phyloP scores from a whole-genome alignment of 2,797 vertebrate genomes.

The Lateolabrax maculatus region DNA sequence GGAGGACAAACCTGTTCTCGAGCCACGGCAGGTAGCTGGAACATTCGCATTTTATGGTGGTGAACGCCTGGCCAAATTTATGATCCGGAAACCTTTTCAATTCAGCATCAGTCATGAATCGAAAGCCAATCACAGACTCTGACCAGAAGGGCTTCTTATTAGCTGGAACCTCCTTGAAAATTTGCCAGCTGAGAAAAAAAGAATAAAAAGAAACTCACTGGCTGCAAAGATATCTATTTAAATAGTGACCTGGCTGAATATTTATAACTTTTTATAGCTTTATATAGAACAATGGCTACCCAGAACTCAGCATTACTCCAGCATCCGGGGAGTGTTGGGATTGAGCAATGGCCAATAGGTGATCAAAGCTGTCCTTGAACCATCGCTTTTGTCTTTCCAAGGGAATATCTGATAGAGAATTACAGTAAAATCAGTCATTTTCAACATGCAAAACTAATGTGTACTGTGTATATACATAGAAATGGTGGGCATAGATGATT shows the following conservation, averaged over 20 bases:
- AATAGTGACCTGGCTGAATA: neutral
- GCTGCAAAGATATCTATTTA: accelerated
- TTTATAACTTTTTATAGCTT: neutral
- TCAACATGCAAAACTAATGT: neutral
- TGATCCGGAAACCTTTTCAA: conserved; percentile 89
- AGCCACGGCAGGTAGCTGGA: conserved; percentile 91
- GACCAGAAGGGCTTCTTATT: conserved; percentile 90
- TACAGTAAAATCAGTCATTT: neutral
- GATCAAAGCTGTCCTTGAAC: conserved; percentile 91
- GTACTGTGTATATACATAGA: neutral
- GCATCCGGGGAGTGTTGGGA: conserved; percentile 87
- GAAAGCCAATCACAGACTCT: conserved; percentile 90
- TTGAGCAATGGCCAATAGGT: conserved; percentile 86
- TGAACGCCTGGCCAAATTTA: conserved; percentile 90
- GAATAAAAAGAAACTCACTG: neutral
- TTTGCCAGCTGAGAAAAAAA: conserved; percentile 86
- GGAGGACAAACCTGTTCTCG: conserved; percentile 86
- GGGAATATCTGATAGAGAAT: conserved; percentile 81
- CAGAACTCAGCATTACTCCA: conserved; percentile 90
- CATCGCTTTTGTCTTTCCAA: conserved; percentile 87
- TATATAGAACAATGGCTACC: conserved; percentile 83
- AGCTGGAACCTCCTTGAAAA: conserved; percentile 87
- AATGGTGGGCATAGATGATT: neutral
- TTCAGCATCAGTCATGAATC: conserved; percentile 88
- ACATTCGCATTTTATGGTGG: conserved; percentile 92